Base-by-base conservation (phyloP, 1,140 invertebrate species). In the Adelges cooleyi region DNA sequence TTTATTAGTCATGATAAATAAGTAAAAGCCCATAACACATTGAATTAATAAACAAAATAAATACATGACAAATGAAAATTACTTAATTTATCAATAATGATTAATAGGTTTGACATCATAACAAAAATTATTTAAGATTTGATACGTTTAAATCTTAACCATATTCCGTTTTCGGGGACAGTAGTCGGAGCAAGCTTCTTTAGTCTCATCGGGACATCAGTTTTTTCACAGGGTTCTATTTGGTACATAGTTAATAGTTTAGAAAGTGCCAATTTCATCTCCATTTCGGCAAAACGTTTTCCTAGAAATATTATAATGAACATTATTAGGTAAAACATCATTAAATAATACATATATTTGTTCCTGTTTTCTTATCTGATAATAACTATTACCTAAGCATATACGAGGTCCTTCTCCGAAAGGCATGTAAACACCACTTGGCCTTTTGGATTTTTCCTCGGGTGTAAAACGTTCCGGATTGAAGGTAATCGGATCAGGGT, bases 391-490 rank as follows among this genome's bases (percentile, higher is more conserved):
- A 71, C 72, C 72, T 42, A 72, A 56, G 66, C 80, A 81, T 67
- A 78, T 77, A 42, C 78, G 68, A 2, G 74, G 72, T 13, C 79
- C 80, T 36, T 80, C 78, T 25, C 78, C 78, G 69, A 82, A 83
- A 4, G 81, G 81, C 38, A 81, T 70, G 68, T 77, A 81, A 2
- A 75, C 67, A 27, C 71, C 73, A 23, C 66, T 75, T 62, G 69
- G 75, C 33, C 78, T 71, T 15, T 68, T 70, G 13, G 65, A 46
- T 22, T 70, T 67, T 59, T 71, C 70, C 49, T 73, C 73, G 4
- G 70, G 68, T n/a, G 74, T 70, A 69, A 84, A 85, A 51, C 81
- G 72, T 49, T 84, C 80, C 0, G 84, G 83, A 70, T 83, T 75
- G 69, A 82, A 85, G 11, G 69, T 71, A n/a, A 81, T 76, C 2